phyloP scores from a whole-genome alignment of 2,888 invertebrate genomes.

The Agonopterix alstromeriana region DNA sequence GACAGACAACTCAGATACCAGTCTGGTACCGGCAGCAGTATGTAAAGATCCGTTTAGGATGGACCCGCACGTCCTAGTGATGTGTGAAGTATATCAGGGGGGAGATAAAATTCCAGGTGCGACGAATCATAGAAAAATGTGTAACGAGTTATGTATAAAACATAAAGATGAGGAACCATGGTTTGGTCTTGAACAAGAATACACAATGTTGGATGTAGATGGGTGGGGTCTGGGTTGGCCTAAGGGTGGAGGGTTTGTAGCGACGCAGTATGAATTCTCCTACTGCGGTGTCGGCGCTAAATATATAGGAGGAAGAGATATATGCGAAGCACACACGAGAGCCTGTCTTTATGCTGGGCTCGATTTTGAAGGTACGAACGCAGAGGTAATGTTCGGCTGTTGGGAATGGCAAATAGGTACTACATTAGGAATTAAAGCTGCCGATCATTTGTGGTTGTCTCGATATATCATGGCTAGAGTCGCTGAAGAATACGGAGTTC shows the following conservation, averaged over 20 bases:
- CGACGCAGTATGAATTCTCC: constrained; percentile 89
- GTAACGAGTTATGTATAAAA: constrained; percentile 82
- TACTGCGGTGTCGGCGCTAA: constrained; percentile 98
- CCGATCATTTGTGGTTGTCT: constrained; percentile 92
- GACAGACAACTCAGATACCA: constrained; percentile 91
- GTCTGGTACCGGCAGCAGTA: constrained; percentile 89
- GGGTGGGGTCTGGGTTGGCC: constrained; percentile 96
- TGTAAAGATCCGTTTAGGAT: constrained; percentile 93
- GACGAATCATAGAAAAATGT: constrained; percentile 83
- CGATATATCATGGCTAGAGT: constrained; percentile 88
- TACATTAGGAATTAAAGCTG: constrained; percentile 86
- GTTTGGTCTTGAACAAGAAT: constrained; percentile 96
- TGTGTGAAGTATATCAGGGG: constrained; percentile 88
- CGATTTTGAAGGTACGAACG: constrained; percentile 95
- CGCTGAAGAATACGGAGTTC: constrained; percentile 89
- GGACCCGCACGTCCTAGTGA: constrained; percentile 90
- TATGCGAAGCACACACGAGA: constrained; percentile 89
- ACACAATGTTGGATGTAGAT: constrained; percentile 91
- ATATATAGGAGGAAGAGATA: constrained; percentile 93
- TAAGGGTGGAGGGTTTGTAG: constrained; percentile 91
- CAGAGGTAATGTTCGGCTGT: constrained; percentile 97
- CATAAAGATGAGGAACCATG: constrained; percentile 85
- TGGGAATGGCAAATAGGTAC: constrained; percentile 96
- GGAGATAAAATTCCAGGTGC: constrained; percentile 82
- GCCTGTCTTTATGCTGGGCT: constrained; percentile 95